Evolutionary conservation across 1,140 invertebrate genomes (phyloP), one percentile per base, ranked within the genome.

Genomic region (Holcopasites calliopsidis): DNA sequence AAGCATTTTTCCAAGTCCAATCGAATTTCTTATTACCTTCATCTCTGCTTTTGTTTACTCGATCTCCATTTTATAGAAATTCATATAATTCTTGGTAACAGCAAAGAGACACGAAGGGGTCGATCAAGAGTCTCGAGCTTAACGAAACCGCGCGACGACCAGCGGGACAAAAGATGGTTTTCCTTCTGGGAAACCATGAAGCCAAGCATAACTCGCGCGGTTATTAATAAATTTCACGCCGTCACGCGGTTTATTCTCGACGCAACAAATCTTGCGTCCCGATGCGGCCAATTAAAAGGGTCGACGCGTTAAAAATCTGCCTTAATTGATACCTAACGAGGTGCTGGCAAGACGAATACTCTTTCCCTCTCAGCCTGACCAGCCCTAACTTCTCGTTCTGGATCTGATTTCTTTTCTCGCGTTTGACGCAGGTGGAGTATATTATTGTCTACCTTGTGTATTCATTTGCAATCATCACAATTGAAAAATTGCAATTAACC

Each of bases 261-360:
- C 58, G 58, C 58, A 35, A 61, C 58, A 61, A 61, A 61, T 44
- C 58, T 61, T 18, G 38, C 58, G 58, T 23, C 57, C 35, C 35
- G 57, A 61, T 28, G 40, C 38, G 58, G 58, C 58, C 58, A 61
- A 61, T 61, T 61, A 61, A 61, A 61, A 44, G 58, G 23, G 58
- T 23, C 58, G 38, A 42, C 58, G 58, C 38, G 58, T 61, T 61
- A 61, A 61, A 44, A 61, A 44, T 23, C 23, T 21, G 58, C 13
- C 38, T 42, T 61, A 61, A 61, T 61, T 44, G 38, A 61, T 61
- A 61, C 38, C 58, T 42, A 61, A 61, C 58, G 58, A 61, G 58
- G 58, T 61, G 58, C 58, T 28, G 42, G 38, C 38, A 42, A 42
- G 58, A 61, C 35, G 58, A 44, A 61, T 61, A 21, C 1, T 8